Evolutionary conservation across 1,140 invertebrate genomes (phyloP), one percentile per base, ranked within the genome.

Genomic region (Drosophila malerkotliana): DNA sequence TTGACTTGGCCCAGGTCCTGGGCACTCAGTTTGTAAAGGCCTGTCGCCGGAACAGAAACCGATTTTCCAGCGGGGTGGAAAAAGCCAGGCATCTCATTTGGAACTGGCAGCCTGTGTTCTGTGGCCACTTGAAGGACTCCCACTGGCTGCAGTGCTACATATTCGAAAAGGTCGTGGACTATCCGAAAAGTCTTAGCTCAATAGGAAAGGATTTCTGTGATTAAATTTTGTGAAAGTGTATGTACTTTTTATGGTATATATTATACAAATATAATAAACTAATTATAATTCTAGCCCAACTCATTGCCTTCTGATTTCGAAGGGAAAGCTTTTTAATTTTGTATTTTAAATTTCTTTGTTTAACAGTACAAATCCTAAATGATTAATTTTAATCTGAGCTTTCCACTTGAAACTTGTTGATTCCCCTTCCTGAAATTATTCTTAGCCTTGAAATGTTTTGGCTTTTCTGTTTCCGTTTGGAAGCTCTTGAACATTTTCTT

Each of bases 11-110:
- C 12, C 95, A 96, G 74, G 96, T 96, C 92, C 97, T 98, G 84
- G 96, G 95, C 30, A 93, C 97, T 74, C 97, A 97, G 78, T 97
- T 98, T 79, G 93, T 98, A 0, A 93, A 94, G 47, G 94, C 97
- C 93, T 94, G 94, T 59, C 93, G 94, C 4, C 94, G 93, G 41
- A 96, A 92, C 73, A 21, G 39, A 0, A 93, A 96, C 77, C 57
- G 67, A 1, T 96, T 95, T 76, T 37, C 14, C 0, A 91, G 80
- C 59, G 61, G 54, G 0, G 18, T 85, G 3, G 92, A 94, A 54
- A 94, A 94, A 81, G 75, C 87, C 3, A 28, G 84, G 1, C 92
- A 92, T 39, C 76, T 95, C 3, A 96, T 96, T 73, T 95, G 94
- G 76, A 96, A 96, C 72, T 95, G 94, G 83, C 84, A 87, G 15